These are phyloP conservation scores for Nymphalis c-album DNA, from an alignment of 2,888 invertebrate genomes.

Conservation along the genomic window DNA sequence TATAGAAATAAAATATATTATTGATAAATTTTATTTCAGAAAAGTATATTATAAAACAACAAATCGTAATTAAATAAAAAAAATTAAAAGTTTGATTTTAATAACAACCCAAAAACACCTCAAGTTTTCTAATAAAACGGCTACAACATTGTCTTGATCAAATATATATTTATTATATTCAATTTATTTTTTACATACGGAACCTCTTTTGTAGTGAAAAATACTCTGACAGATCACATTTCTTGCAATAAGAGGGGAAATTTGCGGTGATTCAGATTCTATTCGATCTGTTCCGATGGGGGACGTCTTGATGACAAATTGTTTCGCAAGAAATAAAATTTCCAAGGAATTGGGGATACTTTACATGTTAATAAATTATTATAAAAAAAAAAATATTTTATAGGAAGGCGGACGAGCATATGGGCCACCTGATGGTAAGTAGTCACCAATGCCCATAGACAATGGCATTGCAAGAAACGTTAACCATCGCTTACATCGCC, in stretches of 20 bases:
- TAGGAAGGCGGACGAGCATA: no score
- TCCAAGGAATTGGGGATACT: constrained; percentile 4
- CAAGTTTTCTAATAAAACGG: no score
- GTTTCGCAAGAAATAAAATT: constrained; percentile 15
- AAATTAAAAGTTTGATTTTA: no score
- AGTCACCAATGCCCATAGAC: no score
- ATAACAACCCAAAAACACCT: no score
- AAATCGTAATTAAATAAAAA: no score
- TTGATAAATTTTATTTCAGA: not conserved
- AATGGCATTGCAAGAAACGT: no score
- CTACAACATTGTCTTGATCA: no score
- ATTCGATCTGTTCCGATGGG: constrained; percentile 26
- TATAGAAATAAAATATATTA: not conserved
- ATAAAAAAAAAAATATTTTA: no score
- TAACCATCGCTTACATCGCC: no score
- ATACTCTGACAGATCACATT: constrained; percentile 23
- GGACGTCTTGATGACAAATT: constrained; percentile 26
- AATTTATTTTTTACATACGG: constrained; percentile 6
- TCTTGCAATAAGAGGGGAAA: constrained; percentile 24
- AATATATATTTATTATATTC: not conserved
- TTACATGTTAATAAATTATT: not conserved
- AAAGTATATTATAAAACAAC: not conserved
- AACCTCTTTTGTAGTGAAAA: constrained; percentile 20
- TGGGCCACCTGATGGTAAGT: no score
- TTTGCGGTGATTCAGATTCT: constrained; percentile 29